Conservation (phyloP, 2,888 invertebrate genomes). For the Leptothorax acervorum region DNA sequence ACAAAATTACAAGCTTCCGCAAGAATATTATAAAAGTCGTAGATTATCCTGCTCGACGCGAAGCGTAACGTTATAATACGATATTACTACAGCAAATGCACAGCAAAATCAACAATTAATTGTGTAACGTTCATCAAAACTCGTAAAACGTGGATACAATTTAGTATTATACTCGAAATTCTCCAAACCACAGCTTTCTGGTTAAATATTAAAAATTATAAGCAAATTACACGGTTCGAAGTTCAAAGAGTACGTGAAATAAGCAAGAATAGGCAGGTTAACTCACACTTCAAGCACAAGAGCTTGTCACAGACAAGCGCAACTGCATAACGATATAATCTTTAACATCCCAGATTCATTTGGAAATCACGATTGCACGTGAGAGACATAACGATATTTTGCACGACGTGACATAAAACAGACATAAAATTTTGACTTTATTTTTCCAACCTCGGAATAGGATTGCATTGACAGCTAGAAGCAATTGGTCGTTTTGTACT, state of each 20-base stretch:
- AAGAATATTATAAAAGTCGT: neutral
- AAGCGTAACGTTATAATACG: neutral
- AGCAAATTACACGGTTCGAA: neutral
- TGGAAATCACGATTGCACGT: neutral
- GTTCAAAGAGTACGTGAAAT: neutral
- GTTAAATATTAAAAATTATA: neutral
- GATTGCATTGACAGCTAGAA: neutral
- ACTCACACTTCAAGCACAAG: constrained; percentile 10
- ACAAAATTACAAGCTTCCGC: neutral
- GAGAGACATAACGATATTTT: neutral
- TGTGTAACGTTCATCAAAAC: neutral
- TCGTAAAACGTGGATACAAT: neutral
- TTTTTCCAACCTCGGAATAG: neutral
- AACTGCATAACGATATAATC: constrained; percentile 15
- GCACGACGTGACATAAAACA: neutral
- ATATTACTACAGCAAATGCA: neutral
- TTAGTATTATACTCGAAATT: neutral
- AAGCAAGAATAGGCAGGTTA: neutral
- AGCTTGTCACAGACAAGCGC: constrained; percentile 11
- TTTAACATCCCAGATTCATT: constrained; percentile 6
- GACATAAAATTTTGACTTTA: neutral
- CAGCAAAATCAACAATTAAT: neutral
- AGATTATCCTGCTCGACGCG: neutral
- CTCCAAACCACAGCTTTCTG: neutral
- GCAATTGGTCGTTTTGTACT: neutral